phyloP scores from a whole-genome alignment of 2,113 vertebrate genomes.

The Cromileptes altivelis region DNA sequence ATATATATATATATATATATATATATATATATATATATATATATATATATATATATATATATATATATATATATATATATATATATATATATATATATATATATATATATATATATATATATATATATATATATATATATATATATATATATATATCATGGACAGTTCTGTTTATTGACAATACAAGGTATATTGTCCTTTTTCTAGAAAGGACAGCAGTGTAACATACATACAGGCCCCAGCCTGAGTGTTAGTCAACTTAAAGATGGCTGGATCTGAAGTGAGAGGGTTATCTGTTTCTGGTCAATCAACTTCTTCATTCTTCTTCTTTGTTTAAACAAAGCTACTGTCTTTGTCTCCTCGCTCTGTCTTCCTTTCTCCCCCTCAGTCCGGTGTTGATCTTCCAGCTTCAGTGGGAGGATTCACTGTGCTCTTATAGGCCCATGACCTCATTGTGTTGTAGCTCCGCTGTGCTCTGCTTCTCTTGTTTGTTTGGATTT shows the following conservation, averaged over 20 bases:
- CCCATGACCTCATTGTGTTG: constrained; percentile 68
- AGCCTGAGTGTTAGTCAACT: background rate
- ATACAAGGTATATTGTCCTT: background rate
- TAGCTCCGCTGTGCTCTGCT: constrained; percentile 56
- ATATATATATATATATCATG: too few relatives aligned
- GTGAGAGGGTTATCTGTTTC: background rate
- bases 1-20: too few relatives aligned
- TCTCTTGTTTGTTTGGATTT: constrained; percentile 68
- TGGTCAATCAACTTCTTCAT: background rate
- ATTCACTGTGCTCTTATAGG: constrained; percentile 36
- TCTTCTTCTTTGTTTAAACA: background rate
- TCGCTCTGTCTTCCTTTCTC: background rate
- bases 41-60: too few relatives aligned
- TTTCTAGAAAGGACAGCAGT: background rate
- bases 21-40: background rate
- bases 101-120: too few relatives aligned
- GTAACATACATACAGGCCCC: background rate
- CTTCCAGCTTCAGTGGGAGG: constrained; percentile 51
- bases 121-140: too few relatives aligned
- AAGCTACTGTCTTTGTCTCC: background rate
- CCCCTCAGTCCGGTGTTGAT: constrained; percentile 34
- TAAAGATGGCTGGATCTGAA: background rate
- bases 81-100: background rate
- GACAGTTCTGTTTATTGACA: background rate
- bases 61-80: too few relatives aligned